Conservation (phyloP, 1,140 invertebrate genomes). For the Drosophila sulfurigaster region DNA sequence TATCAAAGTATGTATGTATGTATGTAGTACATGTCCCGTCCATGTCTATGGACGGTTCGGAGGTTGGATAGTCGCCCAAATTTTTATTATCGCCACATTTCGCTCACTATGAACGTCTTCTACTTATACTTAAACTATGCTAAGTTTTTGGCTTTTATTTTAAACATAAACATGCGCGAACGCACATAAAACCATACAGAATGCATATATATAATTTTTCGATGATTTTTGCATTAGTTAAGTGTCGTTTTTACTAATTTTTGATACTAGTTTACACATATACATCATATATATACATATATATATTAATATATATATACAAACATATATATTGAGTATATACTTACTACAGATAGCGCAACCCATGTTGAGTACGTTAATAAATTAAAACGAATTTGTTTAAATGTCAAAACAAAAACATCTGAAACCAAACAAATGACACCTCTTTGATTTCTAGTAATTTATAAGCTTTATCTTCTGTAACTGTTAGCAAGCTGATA, state of each 20-base stretch:
- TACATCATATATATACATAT: constrained; percentile 56
- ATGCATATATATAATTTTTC: constrained; percentile 64
- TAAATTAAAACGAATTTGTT: constrained; percentile 81
- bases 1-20: constrained; percentile 48
- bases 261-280: constrained; percentile 82
- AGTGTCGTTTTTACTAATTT: constrained; percentile 82
- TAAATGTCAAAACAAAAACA: constrained; percentile 69
- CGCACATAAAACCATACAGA: constrained; percentile 50
- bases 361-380: constrained; percentile 80
- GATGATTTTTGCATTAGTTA: constrained; percentile 76
- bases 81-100: constrained; percentile 52
- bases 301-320: constrained; percentile 57
- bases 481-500: constrained; percentile 30
- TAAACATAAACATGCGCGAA: constrained; percentile 33
- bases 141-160: constrained; percentile 80
- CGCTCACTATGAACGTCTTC: constrained; percentile 64
- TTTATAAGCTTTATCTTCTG: constrained; percentile 26
- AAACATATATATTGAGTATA: constrained; percentile 61
- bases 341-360: constrained; percentile 66
- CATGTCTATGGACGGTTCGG: constrained; percentile 15
- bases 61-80: constrained; percentile 15
- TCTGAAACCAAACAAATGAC: constrained; percentile 24
- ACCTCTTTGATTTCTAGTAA: constrained; percentile 31
- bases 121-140: constrained; percentile 53
- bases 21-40: background rate